Evolutionary conservation across 2,888 invertebrate species (phyloP), one percentile per base, ranked within the genome.

Genomic region (Eulithis prunata): DNA sequence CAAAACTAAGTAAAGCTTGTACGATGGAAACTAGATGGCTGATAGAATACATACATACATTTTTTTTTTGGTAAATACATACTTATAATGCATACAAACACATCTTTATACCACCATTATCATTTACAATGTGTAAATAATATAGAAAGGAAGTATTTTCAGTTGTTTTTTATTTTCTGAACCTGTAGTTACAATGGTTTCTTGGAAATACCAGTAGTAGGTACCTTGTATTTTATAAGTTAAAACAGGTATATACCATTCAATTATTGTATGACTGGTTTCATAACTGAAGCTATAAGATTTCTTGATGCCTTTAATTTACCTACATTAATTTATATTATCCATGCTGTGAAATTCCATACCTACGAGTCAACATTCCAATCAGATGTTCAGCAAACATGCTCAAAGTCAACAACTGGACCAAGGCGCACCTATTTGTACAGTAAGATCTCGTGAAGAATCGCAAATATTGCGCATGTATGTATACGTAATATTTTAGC

Each of bases 381-480:
- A 85, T 86, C 76, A 76, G 81, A 82, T 84, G 85, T 84, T 84
- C 79, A 76, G 84, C 84, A 88, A 88, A 89, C 82, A 89, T 79
- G 78, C 83, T 83, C 80, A 82, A 75, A 84, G 87, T 90, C 88
- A 90, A 91, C 88, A 90, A 86, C 85, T 89, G 86, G 85, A 85
- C 87, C 76, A 75, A 75, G 78, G 75, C 62, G 46, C 75, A 72
- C 49, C 43, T 88, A 85, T 91, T 90, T 89, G 85, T 79, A 76
- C 77, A 82, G 80, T 76, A 78, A 85, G 80, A 83, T 81, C 81
- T 82, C 71, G 80, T 76, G 78, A 80, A 72, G 77, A 79, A 84
- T 76, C 51, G 82, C 84, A 87, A 88, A 89, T 77, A 85, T 73
- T 66, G 71, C 72, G 64, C 68, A 74, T 41, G 8, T 5, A 6